Percentiles rank a stretch among this genome's conserved stretches.
Evolutionary conservation across 2,797 vertebrate genomes (phyloP).

Genomic region (Manis crassicaudata): DNA sequence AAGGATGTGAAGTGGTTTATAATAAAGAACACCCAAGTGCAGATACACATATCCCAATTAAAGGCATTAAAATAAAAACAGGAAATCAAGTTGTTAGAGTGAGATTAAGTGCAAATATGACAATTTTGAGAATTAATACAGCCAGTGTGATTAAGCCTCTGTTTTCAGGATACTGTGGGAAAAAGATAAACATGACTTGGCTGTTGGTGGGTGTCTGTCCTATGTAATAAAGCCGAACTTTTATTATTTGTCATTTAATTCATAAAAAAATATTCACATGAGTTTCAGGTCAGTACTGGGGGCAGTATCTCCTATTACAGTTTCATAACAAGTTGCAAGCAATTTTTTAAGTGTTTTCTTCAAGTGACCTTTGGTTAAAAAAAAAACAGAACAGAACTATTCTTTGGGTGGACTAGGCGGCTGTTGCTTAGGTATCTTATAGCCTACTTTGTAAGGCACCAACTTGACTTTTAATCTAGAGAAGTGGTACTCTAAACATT

Average conservation of each 20-base stretch:
- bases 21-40: background rate
- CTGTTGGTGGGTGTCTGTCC: background rate
- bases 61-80: constrained; percentile 29
- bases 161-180: background rate
- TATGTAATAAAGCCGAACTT: constrained; percentile 21
- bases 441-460: background rate
- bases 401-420: constrained; percentile 8
- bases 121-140: background rate
- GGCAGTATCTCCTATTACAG: background rate
- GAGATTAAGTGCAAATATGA: background rate
- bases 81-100: background rate
- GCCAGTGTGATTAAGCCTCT: background rate
- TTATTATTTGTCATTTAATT: constrained; percentile 24
- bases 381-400: background rate
- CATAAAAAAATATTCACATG: background rate
- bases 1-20: background rate
- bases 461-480: constrained; percentile 33
- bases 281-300: background rate
- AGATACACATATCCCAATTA: background rate
- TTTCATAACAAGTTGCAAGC: background rate
- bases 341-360: constrained; percentile 2
- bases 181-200: background rate
- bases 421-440: background rate
- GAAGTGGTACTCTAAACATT: constrained; percentile 7
- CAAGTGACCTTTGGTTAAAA: background rate